Base-by-base conservation (phyloP, 2,113 vertebrate species). In the Apteryx owenii region DNA sequence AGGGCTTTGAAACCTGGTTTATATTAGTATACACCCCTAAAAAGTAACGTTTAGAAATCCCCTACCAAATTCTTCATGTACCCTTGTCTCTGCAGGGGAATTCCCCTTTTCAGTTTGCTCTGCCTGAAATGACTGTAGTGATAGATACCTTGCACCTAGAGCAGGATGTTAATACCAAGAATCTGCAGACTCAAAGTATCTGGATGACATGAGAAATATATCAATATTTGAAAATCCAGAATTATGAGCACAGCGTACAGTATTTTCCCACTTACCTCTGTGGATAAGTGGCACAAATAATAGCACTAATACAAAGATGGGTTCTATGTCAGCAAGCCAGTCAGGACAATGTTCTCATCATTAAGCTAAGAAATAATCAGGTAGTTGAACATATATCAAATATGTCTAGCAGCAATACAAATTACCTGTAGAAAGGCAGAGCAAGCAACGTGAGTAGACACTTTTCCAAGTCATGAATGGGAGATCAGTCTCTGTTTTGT, bases 161-260 rank as follows among this genome's bases (percentile, higher is more conserved):
- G 7, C 25, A 23, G 36, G 89, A 29, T 86, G 58, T 31, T 60
- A 36, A 36, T 42, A 16, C 33, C 8, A 78, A 61, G 28, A 51
- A 51, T 56, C 26, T 51, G 9, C 44, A 56, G 40, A 4, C 26
- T 70, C 13, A 7, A 0, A 40, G 4, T 77, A 15, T 15, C 58
- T 69, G 28, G 19, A 16, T 54, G 64, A 10, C 38, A 5, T 29
- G 23, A 65, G 60, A 87, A 86, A 14, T 29, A 14, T 0, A 8
- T 17, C 38, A 54, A 6, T 8, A 53, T 17, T 9, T 81, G 36
- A 60, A 84, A 94, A 75, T 71, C 16, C 62, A 46, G 36, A 64
- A 8, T 7, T 72, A 26, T 1, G 4, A 76, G 28, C 51, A 26
- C 25, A 54, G 19, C 0, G 0, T 69, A 9, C 15, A 42, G 79